Percentiles rank a stretch among this genome's conserved stretches.
Evolutionary conservation across 2,888 invertebrate genomes (phyloP).

Genomic region (Drosophila parthenogenetica): DNA sequence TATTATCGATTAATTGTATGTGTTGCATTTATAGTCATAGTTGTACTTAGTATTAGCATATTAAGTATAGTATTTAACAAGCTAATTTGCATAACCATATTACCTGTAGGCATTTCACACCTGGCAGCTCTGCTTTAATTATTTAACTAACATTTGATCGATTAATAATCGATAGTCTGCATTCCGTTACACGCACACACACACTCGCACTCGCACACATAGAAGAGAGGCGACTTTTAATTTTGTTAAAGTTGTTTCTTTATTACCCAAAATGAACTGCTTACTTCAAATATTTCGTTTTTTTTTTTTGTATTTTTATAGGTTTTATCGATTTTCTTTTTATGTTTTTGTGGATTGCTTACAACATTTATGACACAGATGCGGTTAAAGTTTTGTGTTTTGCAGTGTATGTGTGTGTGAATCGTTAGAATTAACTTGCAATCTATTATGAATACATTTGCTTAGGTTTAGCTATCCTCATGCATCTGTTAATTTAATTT

Average conservation of each 20-base stretch:
- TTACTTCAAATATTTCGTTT: conserved; percentile 47
- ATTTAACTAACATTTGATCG: conserved; percentile 8
- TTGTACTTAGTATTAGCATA: conserved; percentile 22
- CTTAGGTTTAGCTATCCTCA: conserved; percentile 23
- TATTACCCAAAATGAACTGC: conserved; percentile 73
- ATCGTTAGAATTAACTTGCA: conserved; percentile 11
- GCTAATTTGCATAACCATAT: conserved; percentile 56
- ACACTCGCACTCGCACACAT: conserved; percentile 12
- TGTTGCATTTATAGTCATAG: conserved; percentile 25
- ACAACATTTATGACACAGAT: conserved; percentile 66
- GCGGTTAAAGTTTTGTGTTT: conserved; percentile 35
- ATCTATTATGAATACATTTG: conserved; percentile 18
- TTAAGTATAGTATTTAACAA: conserved; percentile 31
- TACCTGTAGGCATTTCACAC: conserved; percentile 51
- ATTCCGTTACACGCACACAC: conserved; percentile 2
- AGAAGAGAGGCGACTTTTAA: conserved; percentile 16
- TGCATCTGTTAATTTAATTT: conserved; percentile 10
- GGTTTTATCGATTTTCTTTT: conserved; percentile 5
- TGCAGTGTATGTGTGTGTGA: conserved; percentile 24
- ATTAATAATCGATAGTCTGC: conserved; percentile 26
- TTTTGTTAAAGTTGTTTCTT: conserved; percentile 63
- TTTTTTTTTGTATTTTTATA: conserved; percentile 15
- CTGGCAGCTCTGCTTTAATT: conserved; percentile 30
- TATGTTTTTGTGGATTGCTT: conserved; percentile 39
- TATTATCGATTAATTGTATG: conserved; percentile 37